A percentile compares a stretch with the other conserved stretches of the same genome.
Conservation (phyloP, 2,888 invertebrate species). For the Cosmopolites sordidus region DNA sequence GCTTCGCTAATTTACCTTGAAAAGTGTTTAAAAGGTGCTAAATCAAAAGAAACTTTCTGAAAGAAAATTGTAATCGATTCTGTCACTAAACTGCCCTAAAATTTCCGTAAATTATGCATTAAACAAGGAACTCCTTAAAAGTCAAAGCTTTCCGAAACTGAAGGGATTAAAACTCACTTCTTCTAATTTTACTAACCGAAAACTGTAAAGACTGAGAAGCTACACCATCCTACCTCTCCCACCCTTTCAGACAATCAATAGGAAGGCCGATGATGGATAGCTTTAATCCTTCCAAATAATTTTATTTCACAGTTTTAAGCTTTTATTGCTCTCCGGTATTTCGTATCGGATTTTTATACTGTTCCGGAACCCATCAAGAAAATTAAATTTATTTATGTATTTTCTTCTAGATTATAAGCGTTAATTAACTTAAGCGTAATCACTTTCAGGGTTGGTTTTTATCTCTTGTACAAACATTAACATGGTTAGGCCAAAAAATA, state of each 20-base stretch:
- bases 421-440: too few relatives aligned
- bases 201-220: neutral
- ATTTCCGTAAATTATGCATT: too few relatives aligned
- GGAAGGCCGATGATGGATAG: conserved; percentile 19
- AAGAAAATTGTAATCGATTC: too few relatives aligned
- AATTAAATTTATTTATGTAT: neutral
- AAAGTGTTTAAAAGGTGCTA: too few relatives aligned
- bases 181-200: conserved; percentile 19
- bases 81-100: too few relatives aligned
- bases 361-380: conserved; percentile 2
- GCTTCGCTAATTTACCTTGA: too few relatives aligned
- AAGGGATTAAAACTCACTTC: conserved; percentile 17
- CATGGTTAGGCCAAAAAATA: too few relatives aligned
- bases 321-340: conserved; percentile 14
- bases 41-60: too few relatives aligned
- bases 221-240: too few relatives aligned
- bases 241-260: conserved; percentile 18
- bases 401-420: neutral
- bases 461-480: too few relatives aligned
- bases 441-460: too few relatives aligned
- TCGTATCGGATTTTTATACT: conserved; percentile 12
- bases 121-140: too few relatives aligned
- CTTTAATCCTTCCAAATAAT: conserved; percentile 17
- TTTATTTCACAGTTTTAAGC: conserved; percentile 21
- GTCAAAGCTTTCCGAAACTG: conserved; percentile 4